Percentiles rank a stretch among this genome's conserved stretches.
phyloP scores from a whole-genome alignment of 2,113 vertebrate species.

The Macrotus californicus region DNA sequence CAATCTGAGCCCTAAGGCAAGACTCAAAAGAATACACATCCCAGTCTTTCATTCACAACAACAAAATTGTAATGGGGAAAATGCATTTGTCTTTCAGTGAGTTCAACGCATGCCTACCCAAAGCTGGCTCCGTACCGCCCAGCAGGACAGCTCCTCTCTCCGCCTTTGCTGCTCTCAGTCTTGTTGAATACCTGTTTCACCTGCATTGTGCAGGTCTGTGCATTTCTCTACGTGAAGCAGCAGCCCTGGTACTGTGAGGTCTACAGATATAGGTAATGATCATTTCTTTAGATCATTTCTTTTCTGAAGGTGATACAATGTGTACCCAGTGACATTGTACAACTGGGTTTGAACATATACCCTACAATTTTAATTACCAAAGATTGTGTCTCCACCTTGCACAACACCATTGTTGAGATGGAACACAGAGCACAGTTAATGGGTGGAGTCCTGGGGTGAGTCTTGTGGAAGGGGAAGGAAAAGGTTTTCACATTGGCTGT shows the following conservation, averaged over 20 bases:
- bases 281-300: neutral
- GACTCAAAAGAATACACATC: neutral
- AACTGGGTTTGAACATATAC: neutral
- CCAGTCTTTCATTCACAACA: neutral
- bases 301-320: neutral
- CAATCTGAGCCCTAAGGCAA: neutral
- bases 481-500: neutral
- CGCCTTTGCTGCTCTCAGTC: slow-evolving; percentile 77
- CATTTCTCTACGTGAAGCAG: slow-evolving; percentile 76
- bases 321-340: neutral
- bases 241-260: slow-evolving; percentile 78
- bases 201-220: slow-evolving; percentile 62
- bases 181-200: slow-evolving; percentile 71
- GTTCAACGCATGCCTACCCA: slow-evolving; percentile 76
- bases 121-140: slow-evolving; percentile 78
- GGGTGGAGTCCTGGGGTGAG: neutral
- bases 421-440: neutral
- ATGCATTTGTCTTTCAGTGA: slow-evolving; percentile 73
- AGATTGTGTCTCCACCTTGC: neutral
- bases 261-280: slow-evolving; percentile 70
- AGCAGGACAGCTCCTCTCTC: slow-evolving; percentile 77
- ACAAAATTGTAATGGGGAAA: neutral
- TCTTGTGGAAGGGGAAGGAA: neutral
- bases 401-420: neutral
- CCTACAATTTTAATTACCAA: neutral